Conservation (phyloP, 2,797 vertebrate species). For the Pempheris klunzingeri region DNA sequence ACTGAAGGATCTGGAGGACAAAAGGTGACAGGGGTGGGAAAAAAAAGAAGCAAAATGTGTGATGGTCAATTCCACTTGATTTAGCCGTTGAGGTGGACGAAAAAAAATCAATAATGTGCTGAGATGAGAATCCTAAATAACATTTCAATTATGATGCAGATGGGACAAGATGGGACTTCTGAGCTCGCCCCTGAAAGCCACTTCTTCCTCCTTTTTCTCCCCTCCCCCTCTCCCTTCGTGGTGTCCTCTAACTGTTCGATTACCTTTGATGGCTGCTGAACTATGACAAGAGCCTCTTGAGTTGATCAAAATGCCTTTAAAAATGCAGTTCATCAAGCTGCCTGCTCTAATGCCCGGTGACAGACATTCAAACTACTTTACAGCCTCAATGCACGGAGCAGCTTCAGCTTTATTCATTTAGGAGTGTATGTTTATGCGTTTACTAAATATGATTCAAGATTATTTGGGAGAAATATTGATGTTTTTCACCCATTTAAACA, state of each 20-base stretch:
- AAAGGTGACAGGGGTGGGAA: slow-evolving; percentile 48
- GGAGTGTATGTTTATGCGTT: background rate
- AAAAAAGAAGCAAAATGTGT: slow-evolving; percentile 29
- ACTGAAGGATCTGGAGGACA: slow-evolving; percentile 65
- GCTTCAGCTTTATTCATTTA: background rate
- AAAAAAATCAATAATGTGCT: slow-evolving; percentile 72
- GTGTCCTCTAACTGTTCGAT: slow-evolving; percentile 55
- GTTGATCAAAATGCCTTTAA: slow-evolving; percentile 68
- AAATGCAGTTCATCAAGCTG: slow-evolving; percentile 57
- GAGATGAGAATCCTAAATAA: slow-evolving; percentile 79
- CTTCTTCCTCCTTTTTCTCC: slow-evolving; percentile 26
- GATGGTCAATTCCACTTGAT: slow-evolving; percentile 76
- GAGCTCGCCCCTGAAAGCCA: slow-evolving; percentile 37
- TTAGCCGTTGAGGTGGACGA: slow-evolving; percentile 57
- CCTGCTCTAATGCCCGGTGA: slow-evolving; percentile 31
- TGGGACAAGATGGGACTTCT: slow-evolving; percentile 57
- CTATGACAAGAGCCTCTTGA: slow-evolving; percentile 63
- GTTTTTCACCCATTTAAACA: slow-evolving; percentile 16
- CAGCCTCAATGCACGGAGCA: slow-evolving; percentile 2
- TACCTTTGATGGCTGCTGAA: slow-evolving; percentile 64
- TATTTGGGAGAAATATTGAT: background rate
- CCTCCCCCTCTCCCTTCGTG: slow-evolving; percentile 27
- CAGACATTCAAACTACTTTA: slow-evolving; percentile 32
- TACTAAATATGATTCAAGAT: background rate
- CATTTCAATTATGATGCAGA: slow-evolving; percentile 76